Evolutionary conservation across 2,888 invertebrate genomes (phyloP), one percentile per base, ranked within the genome.

Genomic region (Bibio marci): DNA sequence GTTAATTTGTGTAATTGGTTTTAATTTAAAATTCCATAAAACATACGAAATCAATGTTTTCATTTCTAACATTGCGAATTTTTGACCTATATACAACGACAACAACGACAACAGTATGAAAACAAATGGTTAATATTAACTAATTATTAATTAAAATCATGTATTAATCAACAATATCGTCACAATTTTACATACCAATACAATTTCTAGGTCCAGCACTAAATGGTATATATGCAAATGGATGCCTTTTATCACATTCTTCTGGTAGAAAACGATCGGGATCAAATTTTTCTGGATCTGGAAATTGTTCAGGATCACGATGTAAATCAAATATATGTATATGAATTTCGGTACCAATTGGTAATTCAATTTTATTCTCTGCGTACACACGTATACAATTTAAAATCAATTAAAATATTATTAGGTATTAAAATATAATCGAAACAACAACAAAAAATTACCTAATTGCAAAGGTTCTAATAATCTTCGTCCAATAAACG

Each of bases 181-280:
- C n/a, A n/a, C n/a, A n/a, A n/a, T n/a, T n/a, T 19, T 30, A 40
- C 49, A 51, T 59, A 73, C 75, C 77, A 45, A 77, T 75, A 47
- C 77, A 78, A 53, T 77, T 77, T 19, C 77, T 64, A 0, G 71
- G 70, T 3, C 77, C 77, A 1, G 74, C 76, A 50, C 76, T 76
- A 44, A 78, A 78, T 0, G 77, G 76, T 40, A 77, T 65, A 50
- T 69, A 78, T 0, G 71, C 65, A 45, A 67, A 78, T 0, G 73
- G 71, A 57, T 78, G 75, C 25, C 75, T 60, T 18, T 56, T 54
- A 2, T 49, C 42, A 11, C 59, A 53, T 47, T 68, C 67, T 49
- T 79, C 73, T 0, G 71, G 69, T 30, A 74, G 52, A 56, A 82
- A 82, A 45, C 81, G 59, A 64, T 48, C 51, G 0, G 64, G 64